Conservation (phyloP, 2,888 invertebrate species). For the Limnephilus lunatus region DNA sequence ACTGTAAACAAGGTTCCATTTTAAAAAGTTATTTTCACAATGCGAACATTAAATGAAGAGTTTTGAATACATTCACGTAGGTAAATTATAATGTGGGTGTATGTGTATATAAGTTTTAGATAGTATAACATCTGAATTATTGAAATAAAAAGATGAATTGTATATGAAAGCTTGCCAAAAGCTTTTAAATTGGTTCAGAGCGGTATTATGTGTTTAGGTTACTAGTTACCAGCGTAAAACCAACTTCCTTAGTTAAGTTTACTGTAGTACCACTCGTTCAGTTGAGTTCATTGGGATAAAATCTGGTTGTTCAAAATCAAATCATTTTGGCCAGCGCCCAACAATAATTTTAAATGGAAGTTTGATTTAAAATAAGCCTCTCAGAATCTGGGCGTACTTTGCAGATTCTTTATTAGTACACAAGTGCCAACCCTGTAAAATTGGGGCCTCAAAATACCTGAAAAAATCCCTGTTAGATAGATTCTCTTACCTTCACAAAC, state of each 20-base stretch:
- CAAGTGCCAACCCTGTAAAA: too few species aligned
- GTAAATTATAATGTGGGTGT: background rate
- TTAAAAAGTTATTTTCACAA: too few species aligned
- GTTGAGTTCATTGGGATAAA: background rate
- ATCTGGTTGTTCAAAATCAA: background rate
- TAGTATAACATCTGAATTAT: background rate
- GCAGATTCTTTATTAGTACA: too few species aligned
- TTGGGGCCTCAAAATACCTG: too few species aligned
- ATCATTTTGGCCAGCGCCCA: background rate
- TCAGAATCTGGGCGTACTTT: too few species aligned
- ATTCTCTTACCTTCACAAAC: too few species aligned
- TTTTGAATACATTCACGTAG: background rate
- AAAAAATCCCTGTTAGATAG: too few species aligned
- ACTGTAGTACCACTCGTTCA: background rate
- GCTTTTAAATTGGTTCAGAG: background rate
- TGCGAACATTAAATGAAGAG: background rate
- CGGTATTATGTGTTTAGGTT: background rate
- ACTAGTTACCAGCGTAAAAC: too few species aligned
- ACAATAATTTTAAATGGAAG: background rate
- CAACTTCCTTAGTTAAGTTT: too few species aligned
- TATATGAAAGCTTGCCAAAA: background rate
- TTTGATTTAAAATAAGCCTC: background rate
- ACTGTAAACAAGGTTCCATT: too few species aligned
- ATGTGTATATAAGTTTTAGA: background rate
- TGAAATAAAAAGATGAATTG: background rate